Evolutionary conservation across 1,140 invertebrate genomes (phyloP).

Genomic region (Luehdorfia chinensis): DNA sequence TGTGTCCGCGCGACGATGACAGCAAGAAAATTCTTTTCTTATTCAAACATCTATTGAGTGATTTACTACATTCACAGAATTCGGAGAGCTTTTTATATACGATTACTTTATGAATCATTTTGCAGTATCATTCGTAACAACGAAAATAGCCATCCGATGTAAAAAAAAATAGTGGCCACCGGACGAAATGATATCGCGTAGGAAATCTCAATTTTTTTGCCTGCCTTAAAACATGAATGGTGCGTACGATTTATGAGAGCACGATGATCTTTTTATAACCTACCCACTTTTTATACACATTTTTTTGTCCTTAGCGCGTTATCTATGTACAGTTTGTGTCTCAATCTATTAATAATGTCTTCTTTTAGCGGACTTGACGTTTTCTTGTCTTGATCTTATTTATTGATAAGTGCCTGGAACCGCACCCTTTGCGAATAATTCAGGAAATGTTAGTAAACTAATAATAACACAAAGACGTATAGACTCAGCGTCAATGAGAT

Average conservation of each 20-base stretch:
- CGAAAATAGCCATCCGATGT: constrained; percentile 27
- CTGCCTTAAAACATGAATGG: constrained; percentile 66
- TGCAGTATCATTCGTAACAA: constrained; percentile 39
- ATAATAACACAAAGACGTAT: neutral
- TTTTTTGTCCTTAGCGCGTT: constrained; percentile 40
- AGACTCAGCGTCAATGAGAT: neutral
- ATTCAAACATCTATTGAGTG: constrained; percentile 19
- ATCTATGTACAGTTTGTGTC: constrained; percentile 68
- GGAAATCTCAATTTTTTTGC: constrained; percentile 70
- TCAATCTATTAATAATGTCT: constrained; percentile 74
- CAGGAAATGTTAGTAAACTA: neutral
- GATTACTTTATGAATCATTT: constrained; percentile 23
- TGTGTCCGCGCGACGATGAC: constrained; percentile 36
- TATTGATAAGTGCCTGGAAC: constrained; percentile 44
- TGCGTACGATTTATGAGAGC: constrained; percentile 72
- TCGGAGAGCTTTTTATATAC: neutral
- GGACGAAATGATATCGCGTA: constrained; percentile 65
- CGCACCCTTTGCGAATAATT: constrained; percentile 20
- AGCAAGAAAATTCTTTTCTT: constrained; percentile 33
- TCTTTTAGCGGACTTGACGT: constrained; percentile 56
- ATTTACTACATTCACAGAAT: constrained; percentile 2
- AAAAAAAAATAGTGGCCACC: constrained; percentile 53
- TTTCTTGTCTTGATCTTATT: constrained; percentile 41
- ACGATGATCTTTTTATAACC: constrained; percentile 66
- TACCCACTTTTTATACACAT: constrained; percentile 45